A percentile compares a stretch with the other conserved stretches of the same genome.
Evolutionary conservation across 2,888 invertebrate genomes (phyloP).

Genomic region (Himalopsyche anomala): DNA sequence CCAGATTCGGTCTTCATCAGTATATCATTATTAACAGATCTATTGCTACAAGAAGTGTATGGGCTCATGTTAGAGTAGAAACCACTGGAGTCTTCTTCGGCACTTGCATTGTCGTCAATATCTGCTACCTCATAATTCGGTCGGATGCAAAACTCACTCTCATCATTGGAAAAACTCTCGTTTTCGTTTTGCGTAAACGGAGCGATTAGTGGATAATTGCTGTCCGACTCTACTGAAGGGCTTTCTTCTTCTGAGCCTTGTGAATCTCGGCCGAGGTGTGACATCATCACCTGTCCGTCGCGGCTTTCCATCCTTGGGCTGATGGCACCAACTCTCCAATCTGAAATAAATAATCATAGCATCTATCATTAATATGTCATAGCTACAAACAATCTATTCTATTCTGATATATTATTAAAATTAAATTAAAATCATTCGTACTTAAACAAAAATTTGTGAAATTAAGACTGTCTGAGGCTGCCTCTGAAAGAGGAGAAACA

Average conservation of each 20-base stretch:
- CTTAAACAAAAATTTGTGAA: too few species aligned
- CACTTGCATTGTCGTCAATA: not conserved
- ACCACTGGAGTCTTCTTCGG: not conserved
- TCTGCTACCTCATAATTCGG: not conserved
- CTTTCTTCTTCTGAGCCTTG: not conserved
- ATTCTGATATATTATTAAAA: too few species aligned
- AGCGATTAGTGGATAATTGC: not conserved
- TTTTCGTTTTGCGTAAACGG: not conserved
- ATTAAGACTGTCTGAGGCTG: too few species aligned
- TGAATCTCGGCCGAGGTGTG: not conserved
- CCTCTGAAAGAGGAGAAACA: too few species aligned
- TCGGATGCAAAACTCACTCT: not conserved
- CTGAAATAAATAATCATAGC: not conserved
- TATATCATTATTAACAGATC: not conserved
- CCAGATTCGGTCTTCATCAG: not conserved
- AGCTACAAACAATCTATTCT: too few species aligned
- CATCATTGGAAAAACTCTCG: not conserved
- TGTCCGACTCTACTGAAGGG: not conserved
- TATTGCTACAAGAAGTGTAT: not conserved
- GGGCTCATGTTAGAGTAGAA: slow-evolving; percentile 1
- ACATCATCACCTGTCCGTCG: slow-evolving; percentile 8
- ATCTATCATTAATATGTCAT: not conserved
- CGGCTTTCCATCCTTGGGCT: not conserved
- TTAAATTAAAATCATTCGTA: too few species aligned
- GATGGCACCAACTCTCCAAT: slow-evolving; percentile 2